Base-by-base conservation (phyloP, 2,113 vertebrate genomes). In the Mobula birostris region DNA sequence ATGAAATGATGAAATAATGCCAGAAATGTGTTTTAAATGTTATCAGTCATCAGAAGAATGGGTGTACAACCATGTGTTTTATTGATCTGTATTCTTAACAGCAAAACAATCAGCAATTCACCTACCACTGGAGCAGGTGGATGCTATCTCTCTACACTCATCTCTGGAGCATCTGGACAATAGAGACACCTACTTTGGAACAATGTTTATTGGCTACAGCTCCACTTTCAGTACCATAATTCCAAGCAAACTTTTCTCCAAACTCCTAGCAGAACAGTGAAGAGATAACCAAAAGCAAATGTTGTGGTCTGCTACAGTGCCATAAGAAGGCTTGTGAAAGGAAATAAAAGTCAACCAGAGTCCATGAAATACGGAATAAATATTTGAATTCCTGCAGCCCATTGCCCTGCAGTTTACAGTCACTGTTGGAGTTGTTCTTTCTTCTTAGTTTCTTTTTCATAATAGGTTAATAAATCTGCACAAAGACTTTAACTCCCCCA, bases 391-490 rank as follows among this genome's bases (percentile, higher is more conserved):
- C 24, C 24, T 63, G 85, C 85, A n/a, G 58, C 85, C 58, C 2
- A n/a, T n/a, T 88, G 24, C 24, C 9, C 56, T 61, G 29, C 36
- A 5, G 24, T 63, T 87, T 56, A 87, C 63, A 63, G 9, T 63
- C 11, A 58, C 85, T 83, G 14, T 14, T n/a, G 58, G 58, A 66
- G 15, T 32, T 15, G 27, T 32, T 68, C 63, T 68, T 36, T 66
- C 87, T 90, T n/a, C 14, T 5, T 32, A 7, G 24, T 32, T 90
- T 63, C 29, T 1, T 63, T 68, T 61, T 68, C 24, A 90, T 17
- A 15, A 32, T n/a, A 32, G 87, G 29, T 90, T 90, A 90, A 90
- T 90, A 90, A 66, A 88, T 66, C 61, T n/a, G 61, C 61, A 90
- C n/a, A 27, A 68, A 68, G n/a, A 14, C n/a, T 36, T 90, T 32